Evolutionary conservation across 1,140 invertebrate species (phyloP), one percentile per base, ranked within the genome.

Genomic region (Prorops nasuta): DNA sequence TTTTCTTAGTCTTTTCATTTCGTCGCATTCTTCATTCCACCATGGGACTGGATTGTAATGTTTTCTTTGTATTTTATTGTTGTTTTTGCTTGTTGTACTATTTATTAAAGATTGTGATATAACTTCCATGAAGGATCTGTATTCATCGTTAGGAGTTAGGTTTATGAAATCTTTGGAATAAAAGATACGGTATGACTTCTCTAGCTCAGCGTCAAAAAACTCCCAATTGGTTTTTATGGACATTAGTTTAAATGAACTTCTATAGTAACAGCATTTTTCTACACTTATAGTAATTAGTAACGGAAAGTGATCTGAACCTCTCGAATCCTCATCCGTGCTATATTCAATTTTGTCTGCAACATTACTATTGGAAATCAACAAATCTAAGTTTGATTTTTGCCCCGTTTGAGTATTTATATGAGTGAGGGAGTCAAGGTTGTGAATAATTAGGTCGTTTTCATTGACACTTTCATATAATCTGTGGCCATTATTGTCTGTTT

Each of bases 401-500:
- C 24, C 24, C 24, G 4, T 28, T 4, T 28, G 10, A 10, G 10
- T 6, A 10, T 28, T 10, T 4, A 28, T 28, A 10, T 28, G 24
- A 6, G 24, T 41, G 2, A 12, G n/a, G 16, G 28, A 10, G 22
- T 22, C 32, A 12, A n/a, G 1, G 14, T 41, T 28, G 21, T 21
- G 40, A 19, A 14, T n/a, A 9, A 34, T 28, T 3, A 9, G 22
- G 6, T 10, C 21, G 12, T 1, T 15, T 1, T 10, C 6, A 10
- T 7, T 15, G 4, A 35, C 3, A 4, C 6, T 15, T 9, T 54
- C 12, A 1, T 20, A 34, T 2, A 51, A 16, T 9, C 14, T 36
- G 21, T 24, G 15, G 2, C 53, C 53, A 9, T 56, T 51, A n/a
- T 1, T 14, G 12, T 51, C 40, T 2, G 28, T 49, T 8, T 31